Conservation (phyloP, 1,140 invertebrate genomes). For the Batillaria attramentaria region DNA sequence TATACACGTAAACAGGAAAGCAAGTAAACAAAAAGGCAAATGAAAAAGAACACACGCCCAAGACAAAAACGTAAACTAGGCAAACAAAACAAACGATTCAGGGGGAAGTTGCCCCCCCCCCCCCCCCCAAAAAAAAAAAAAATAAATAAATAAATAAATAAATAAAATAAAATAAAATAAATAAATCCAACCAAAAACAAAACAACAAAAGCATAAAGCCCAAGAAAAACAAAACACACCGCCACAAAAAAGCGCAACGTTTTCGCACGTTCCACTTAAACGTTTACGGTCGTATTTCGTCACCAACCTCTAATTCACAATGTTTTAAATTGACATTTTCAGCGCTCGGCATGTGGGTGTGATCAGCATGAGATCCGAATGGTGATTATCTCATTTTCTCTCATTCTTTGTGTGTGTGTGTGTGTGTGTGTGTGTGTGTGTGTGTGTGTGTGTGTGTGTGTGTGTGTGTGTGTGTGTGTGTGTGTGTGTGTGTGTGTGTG, state of each 20-base stretch:
- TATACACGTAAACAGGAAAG: no score
- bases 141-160: not conserved
- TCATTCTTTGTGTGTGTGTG: not conserved
- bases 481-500: not conserved
- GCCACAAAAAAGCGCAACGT: not conserved
- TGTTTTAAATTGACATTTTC: not conserved
- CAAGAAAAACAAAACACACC: not conserved
- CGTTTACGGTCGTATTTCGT: not conserved
- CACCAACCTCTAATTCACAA: not conserved
- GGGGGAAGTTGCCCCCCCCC: no score
- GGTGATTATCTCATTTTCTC: not conserved
- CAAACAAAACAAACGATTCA: not conserved
- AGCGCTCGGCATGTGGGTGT: not conserved
- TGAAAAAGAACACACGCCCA: not conserved
- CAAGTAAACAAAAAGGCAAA: not conserved
- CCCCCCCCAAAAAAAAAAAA: not conserved
- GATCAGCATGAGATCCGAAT: not conserved
- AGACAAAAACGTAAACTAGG: not conserved
- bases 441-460: not conserved
- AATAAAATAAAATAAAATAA: not conserved
- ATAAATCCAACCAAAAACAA: not conserved
- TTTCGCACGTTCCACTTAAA: not conserved
- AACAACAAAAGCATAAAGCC: not conserved
- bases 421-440: no score
- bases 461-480: not conserved